Conservation (phyloP, 2,113 vertebrate species). For the Brachyhypopomus gauderio region DNA sequence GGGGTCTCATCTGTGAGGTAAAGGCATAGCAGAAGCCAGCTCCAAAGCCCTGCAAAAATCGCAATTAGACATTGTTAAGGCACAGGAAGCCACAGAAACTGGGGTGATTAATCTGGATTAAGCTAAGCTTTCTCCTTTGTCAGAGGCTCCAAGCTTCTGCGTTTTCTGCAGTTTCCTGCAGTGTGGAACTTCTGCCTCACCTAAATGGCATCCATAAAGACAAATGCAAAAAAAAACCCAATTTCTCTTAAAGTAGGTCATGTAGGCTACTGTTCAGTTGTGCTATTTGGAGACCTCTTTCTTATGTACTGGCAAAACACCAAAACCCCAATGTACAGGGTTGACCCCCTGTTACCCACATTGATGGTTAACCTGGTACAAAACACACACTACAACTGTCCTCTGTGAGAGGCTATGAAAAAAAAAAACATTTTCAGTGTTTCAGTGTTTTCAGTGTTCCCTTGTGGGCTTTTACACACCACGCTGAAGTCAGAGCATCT, state of each 20-base stretch:
- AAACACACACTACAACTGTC: slow-evolving; percentile 7
- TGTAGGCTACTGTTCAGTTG: slow-evolving; percentile 13
- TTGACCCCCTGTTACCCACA: background rate
- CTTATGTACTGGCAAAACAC: slow-evolving; percentile 12
- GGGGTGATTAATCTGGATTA: slow-evolving; percentile 68
- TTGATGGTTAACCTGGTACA: slow-evolving; percentile 16
- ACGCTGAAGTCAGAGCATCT: background rate
- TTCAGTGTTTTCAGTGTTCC: background rate
- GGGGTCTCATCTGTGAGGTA: slow-evolving; percentile 67
- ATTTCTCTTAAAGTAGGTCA: slow-evolving; percentile 20
- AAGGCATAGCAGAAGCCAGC: slow-evolving; percentile 61
- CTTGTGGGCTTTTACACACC: background rate
- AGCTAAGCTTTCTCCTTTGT: slow-evolving; percentile 61
- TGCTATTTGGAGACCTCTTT: slow-evolving; percentile 1
- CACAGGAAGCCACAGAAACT: slow-evolving; percentile 63
- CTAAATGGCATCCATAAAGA: background rate
- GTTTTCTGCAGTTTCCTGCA: background rate
- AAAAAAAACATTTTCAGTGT: slow-evolving; percentile 8
- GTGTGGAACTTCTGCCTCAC: slow-evolving; percentile 4
- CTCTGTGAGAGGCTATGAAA: background rate
- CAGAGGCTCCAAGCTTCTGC: background rate
- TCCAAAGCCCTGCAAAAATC: slow-evolving; percentile 60
- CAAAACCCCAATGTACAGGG: background rate
- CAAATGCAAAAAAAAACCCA: background rate
- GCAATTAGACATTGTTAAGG: slow-evolving; percentile 73